Evolutionary conservation across 2,797 vertebrate species (phyloP).

Genomic region (Staurois parvus): DNA sequence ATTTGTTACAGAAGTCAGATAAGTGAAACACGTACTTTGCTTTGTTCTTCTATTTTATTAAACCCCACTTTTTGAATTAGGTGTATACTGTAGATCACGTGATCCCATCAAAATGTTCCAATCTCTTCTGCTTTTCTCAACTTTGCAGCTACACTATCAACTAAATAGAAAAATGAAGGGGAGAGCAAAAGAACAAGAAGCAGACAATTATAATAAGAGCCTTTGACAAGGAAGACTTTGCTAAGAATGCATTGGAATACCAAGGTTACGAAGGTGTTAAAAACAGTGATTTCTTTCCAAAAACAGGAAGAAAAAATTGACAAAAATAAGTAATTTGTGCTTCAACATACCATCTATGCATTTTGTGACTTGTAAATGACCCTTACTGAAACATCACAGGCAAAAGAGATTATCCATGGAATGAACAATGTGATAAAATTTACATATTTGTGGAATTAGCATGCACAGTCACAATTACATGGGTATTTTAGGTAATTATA

Average conservation of each 20-base stretch:
- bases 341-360: background rate
- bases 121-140: too few species aligned
- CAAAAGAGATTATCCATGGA: background rate
- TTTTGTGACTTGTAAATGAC: conserved; percentile 6
- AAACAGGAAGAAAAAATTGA: background rate
- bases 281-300: background rate
- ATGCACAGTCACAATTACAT: conserved; percentile 39
- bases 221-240: background rate
- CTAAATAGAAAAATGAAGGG: background rate
- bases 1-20: too few species aligned
- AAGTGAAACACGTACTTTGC: too few species aligned
- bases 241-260: background rate
- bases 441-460: conserved; percentile 35
- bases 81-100: too few species aligned
- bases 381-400: background rate
- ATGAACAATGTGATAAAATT: background rate
- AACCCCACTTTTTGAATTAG: too few species aligned
- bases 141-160: background rate
- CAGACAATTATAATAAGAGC: background rate
- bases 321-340: background rate
- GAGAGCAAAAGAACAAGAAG: background rate
- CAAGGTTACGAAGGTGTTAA: background rate
- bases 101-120: too few species aligned
- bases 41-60: too few species aligned
- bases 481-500: conserved; percentile 35